phyloP scores from a whole-genome alignment of 1,140 invertebrate genomes.

The Drosophila nebulosa region DNA sequence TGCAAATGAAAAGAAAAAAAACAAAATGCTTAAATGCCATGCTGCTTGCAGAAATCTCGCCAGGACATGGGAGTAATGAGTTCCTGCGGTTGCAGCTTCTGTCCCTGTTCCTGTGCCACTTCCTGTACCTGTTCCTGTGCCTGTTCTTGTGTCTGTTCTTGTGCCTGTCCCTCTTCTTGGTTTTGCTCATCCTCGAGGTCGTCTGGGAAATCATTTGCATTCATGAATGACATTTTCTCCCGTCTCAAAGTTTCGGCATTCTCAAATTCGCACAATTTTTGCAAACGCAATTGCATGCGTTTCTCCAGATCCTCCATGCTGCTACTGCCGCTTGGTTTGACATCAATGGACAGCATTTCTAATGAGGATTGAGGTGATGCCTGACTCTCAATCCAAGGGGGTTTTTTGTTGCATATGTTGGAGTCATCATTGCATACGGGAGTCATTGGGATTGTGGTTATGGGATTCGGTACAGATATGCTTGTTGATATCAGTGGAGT shows the following conservation, averaged over 20 bases:
- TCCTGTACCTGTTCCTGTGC: not conserved
- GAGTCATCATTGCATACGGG: not conserved
- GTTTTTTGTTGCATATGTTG: not conserved
- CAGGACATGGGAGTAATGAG: not conserved
- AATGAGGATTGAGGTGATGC: not conserved
- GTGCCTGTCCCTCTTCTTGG: not conserved
- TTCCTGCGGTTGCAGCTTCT: not conserved
- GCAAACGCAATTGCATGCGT: not conserved
- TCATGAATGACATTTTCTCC: not conserved
- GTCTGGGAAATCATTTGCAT: not conserved
- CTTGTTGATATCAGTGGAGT: not conserved
- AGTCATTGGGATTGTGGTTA: not conserved
- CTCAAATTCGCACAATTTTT: not conserved
- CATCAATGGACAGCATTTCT: not conserved
- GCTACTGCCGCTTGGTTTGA: not conserved
- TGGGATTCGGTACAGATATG: not conserved
- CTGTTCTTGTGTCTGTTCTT: not conserved
- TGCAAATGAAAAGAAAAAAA: not conserved
- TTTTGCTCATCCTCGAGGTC: not conserved
- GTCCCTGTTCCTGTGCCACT: not conserved
- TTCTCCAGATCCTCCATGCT: not conserved
- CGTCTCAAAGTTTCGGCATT: not conserved
- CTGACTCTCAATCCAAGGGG: not conserved
- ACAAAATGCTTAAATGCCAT: not conserved
- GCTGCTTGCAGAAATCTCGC: not conserved